Conservation (phyloP, 2,113 vertebrate species). For the Grus americana region DNA sequence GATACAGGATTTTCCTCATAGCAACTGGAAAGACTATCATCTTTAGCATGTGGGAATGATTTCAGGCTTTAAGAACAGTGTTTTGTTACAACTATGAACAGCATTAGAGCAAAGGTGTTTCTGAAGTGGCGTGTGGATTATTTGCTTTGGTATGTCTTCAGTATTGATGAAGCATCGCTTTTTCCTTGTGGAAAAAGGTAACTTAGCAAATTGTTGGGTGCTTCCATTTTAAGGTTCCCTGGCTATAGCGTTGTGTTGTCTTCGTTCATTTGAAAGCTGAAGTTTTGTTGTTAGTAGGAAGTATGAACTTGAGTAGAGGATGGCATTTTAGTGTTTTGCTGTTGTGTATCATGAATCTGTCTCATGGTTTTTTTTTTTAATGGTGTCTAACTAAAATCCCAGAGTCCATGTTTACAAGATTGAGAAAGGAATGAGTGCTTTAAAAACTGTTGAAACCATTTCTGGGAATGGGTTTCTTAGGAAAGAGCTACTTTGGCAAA, state of each 20-base stretch:
- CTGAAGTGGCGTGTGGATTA: background rate
- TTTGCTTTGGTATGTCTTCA: background rate
- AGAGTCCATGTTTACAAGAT: background rate
- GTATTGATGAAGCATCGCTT: rapidly evolving
- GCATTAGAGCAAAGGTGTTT: background rate
- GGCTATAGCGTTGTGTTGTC: background rate
- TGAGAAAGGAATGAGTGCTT: background rate
- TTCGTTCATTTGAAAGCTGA: background rate
- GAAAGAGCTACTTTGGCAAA: background rate
- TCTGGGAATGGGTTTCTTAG: background rate
- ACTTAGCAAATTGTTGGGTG: background rate
- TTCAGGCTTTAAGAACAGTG: background rate
- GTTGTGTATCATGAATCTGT: background rate
- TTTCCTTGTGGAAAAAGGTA: rapidly evolving
- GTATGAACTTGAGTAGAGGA: background rate
- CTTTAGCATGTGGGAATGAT: constrained; percentile 11
- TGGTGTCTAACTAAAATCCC: background rate
- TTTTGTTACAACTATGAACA: background rate
- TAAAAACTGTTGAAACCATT: background rate
- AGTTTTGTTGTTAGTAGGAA: background rate
- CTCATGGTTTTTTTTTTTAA: background rate
- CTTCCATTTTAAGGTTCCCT: background rate
- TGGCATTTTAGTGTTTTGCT: background rate
- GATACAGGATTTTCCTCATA: constrained; percentile 23
- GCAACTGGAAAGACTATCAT: constrained; percentile 7